These are phyloP conservation scores for Abrostola tripartita DNA, from an alignment of 2,888 invertebrate species.

Conservation along the genomic window DNA sequence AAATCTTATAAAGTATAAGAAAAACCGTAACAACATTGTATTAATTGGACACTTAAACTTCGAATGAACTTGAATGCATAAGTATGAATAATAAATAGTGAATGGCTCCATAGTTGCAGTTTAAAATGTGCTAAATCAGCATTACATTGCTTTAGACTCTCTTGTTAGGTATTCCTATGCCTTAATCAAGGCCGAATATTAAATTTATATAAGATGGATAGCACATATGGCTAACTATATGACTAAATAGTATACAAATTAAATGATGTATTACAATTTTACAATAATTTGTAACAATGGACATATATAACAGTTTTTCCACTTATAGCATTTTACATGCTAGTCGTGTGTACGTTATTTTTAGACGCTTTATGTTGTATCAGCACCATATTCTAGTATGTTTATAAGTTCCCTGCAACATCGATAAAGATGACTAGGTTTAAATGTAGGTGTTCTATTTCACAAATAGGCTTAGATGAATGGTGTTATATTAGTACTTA, in stretches of 20 bases:
- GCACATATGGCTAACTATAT: conserved; percentile 3
- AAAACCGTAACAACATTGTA: background rate
- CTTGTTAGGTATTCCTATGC: background rate
- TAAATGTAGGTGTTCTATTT: conserved; percentile 68
- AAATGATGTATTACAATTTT: conserved; percentile 18
- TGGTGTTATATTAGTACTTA: conserved; percentile 84
- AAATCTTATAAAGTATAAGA: background rate
- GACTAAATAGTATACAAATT: conserved; percentile 19
- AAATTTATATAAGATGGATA: conserved; percentile 16
- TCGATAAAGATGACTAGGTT: conserved; percentile 42
- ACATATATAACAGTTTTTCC: conserved; percentile 45
- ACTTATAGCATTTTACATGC: conserved; percentile 77
- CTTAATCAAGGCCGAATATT: conserved; percentile 5
- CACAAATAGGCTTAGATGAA: conserved; percentile 76
- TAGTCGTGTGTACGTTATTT: conserved; percentile 77
- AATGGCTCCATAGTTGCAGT: background rate
- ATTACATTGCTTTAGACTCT: background rate
- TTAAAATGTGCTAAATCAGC: background rate
- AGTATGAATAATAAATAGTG: background rate
- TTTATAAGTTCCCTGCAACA: conserved; percentile 54
- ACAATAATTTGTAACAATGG: conserved; percentile 14
- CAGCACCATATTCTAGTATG: conserved; percentile 58
- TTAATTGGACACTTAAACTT: background rate
- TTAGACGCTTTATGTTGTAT: conserved; percentile 58
- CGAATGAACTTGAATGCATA: background rate